Conservation (phyloP, 2,113 vertebrate genomes). For the Brachirus orientalis region DNA sequence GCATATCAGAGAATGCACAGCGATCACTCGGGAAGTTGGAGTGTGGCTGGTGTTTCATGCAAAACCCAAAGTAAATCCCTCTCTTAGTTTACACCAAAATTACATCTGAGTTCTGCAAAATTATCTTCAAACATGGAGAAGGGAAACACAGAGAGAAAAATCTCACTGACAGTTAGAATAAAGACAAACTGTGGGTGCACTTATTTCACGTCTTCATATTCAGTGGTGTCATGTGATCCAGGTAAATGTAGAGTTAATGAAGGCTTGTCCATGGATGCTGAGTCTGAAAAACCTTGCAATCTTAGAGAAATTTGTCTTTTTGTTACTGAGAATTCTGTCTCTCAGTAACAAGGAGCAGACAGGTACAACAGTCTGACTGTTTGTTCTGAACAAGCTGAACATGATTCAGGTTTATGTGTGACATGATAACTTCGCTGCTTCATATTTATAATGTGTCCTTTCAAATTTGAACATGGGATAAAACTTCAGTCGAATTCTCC, state of each 20-base stretch:
- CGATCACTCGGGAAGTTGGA: neutral
- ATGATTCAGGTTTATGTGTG: neutral
- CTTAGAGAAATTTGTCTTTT: neutral
- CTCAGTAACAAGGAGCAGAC: slow-evolving; percentile 7
- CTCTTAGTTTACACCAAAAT: neutral
- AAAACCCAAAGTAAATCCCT: neutral
- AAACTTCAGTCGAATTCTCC: neutral
- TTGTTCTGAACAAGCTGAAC: neutral
- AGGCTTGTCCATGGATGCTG: no score
- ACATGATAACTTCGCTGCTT: neutral
- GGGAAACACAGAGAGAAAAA: neutral
- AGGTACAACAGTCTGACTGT: neutral
- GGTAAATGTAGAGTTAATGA: no score
- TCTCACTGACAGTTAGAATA: neutral
- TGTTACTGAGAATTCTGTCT: neutral
- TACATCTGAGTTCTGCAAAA: neutral
- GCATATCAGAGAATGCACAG: no score
- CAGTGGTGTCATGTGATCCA: neutral
- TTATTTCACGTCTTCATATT: slow-evolving; percentile 3
- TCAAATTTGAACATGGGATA: neutral
- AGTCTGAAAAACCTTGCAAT: neutral
- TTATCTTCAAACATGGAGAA: neutral
- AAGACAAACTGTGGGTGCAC: neutral
- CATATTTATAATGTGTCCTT: neutral
- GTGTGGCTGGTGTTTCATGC: neutral